Evolutionary conservation across 2,113 vertebrate genomes (phyloP).

Genomic region (Plecturocebus donacophilus): DNA sequence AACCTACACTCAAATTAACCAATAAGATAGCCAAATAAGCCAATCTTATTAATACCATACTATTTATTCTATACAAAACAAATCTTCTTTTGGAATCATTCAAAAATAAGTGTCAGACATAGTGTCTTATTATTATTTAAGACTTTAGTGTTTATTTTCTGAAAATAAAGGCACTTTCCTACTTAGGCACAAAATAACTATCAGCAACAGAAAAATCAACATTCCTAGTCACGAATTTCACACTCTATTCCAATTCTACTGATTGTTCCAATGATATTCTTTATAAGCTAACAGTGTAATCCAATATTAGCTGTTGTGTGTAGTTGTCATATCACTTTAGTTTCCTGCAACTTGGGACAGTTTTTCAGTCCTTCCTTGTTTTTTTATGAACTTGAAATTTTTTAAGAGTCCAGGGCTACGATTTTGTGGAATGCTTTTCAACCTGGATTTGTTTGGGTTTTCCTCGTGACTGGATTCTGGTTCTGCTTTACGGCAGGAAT

Average conservation of each 20-base stretch:
- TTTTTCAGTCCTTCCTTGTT: neutral
- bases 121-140: neutral
- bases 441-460: neutral
- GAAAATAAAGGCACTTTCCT: neutral
- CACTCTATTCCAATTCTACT: neutral
- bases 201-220: neutral
- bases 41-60: neutral
- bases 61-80: neutral
- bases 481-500: neutral
- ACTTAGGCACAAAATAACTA: neutral
- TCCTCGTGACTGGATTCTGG: neutral
- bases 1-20: neutral
- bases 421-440: neutral
- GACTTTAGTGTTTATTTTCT: neutral
- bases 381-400: neutral
- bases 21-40: neutral
- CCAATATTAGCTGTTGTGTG: neutral
- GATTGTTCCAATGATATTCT: neutral
- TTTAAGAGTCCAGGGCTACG: neutral
- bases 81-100: neutral
- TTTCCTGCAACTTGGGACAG: neutral
- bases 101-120: neutral
- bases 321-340: neutral
- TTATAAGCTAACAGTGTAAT: neutral
- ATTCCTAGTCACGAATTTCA: neutral